Base-by-base conservation (phyloP, 2,888 invertebrate genomes). In the Phorcus lineatus region DNA sequence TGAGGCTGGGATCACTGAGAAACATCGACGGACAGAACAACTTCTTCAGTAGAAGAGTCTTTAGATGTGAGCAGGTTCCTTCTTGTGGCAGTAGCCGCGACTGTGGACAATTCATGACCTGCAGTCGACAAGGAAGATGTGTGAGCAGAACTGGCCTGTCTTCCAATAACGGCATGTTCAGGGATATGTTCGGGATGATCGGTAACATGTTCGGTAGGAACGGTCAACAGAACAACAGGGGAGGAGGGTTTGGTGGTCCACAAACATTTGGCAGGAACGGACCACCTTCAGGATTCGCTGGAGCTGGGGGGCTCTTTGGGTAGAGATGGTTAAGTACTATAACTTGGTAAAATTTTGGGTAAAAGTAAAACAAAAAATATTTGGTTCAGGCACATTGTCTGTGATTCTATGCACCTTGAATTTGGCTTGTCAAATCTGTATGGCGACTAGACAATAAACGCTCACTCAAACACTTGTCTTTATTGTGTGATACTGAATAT, bases 11-110 rank as follows among this genome's bases (percentile, higher is more conserved):
- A 3, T 86, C 86, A 28, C 81, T 90, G 22, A 81, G 85, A 31
- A 89, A 88, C 77, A 88, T 88, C 22, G 89, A 90, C 80, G 89
- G 89, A 16, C 79, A 85, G 19, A 87, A 87, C 66, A 84, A 89
- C 62, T 84, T 83, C 52, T 87, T 89, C 81, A 24, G 55, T n/a
- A 76, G 78, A 28, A 74, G 57, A 16, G 80, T 78, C 40, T 76
- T 84, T 24, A 62, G 75, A 2, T 87, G 86, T 81, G 75, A 75
- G 19, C 79, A 80, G 2, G 81, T 85, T 6, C 85, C 88, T 4
- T 84, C 85, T 57, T 83, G 85, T 52, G 79, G 78, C 9, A 80
- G 54, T 7, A 79, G 85, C 53, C 74, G 28, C 16, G 85, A 85
- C 17, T 90, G 90, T 79, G 85, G 84, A 2, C 80, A 83, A 0